Evolutionary conservation across 2,888 invertebrate genomes (phyloP), one percentile per base, ranked within the genome.

Genomic region (Nymphalis c-album): DNA sequence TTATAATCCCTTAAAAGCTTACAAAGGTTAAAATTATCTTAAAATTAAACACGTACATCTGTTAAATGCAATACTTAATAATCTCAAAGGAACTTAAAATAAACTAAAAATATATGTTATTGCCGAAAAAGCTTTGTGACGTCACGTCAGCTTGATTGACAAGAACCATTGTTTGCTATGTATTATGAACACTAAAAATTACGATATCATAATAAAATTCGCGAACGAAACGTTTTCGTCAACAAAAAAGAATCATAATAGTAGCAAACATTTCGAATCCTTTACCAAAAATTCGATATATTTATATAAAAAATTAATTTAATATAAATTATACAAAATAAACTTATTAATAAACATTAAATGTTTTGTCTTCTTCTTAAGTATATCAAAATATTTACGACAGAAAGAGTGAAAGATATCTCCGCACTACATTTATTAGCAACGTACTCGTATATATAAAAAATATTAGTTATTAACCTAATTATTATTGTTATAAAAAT

Each of bases 91-190:
- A 40, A 40, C 57, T 17, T 60, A 58, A 57, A 31, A 60, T 64
- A 63, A 31, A 51, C 50, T 73, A 65, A 48, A 64, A 60, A 46
- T 58, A 45, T 64, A 64, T 50, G 79, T 79, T 80, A 76, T 87
- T 79, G 80, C 83, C 84, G 67, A 82, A 73, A 78, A 85, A 83
- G 85, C 87, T 79, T 58, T 60, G 7, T 67, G 26, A 57, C 51
- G 51, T 22, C 51, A 51, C 22, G 73, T 70, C 70, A 79, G 86
- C 87, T 81, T 82, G 70, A 69, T 78, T 75, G 80, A 86, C 85
- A 77, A 87, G 81, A 87, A 81, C 81, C 48, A 53, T 51, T 18
- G 79, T 80, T 87, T 86, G 85, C 83, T 80, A 73, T 72, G 40
- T 73, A 68, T 73, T 72, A 80, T 76, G 72, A 69, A 60, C 22